A percentile compares a stretch with the other conserved stretches of the same genome.
These are phyloP conservation scores for Pseudomyrmex pallidus DNA, from an alignment of 1,140 invertebrate genomes.

Conservation along the genomic window DNA sequence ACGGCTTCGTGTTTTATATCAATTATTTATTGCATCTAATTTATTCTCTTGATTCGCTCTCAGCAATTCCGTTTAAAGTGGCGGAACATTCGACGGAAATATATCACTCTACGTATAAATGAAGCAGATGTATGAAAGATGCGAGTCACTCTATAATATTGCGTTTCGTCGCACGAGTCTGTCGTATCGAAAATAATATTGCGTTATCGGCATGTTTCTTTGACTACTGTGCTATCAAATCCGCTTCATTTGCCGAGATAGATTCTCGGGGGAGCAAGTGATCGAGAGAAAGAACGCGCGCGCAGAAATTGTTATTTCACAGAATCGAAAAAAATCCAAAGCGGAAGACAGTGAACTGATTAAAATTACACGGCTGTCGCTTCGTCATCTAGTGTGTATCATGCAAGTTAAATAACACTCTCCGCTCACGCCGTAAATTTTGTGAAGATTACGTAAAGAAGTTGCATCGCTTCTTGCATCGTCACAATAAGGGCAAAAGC, in stretches of 20 bases:
- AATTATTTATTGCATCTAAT: conserved; percentile 3
- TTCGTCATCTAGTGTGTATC: conserved; percentile 34
- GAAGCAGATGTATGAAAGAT: not conserved
- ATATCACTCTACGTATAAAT: not conserved
- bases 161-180: not conserved
- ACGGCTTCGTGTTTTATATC: not conserved
- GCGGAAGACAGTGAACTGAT: conserved; percentile 45
- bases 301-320: conserved; percentile 25
- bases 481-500: conserved; percentile 30
- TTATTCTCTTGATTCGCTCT: not conserved
- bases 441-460: conserved; percentile 6
- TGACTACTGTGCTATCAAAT: conserved; percentile 6
- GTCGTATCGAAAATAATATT: conserved; percentile 6
- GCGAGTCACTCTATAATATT: not conserved
- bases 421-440: not conserved
- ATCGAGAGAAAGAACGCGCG: not conserved
- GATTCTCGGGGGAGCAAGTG: not conserved
- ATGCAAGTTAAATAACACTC: conserved; percentile 15
- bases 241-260: conserved; percentile 12
- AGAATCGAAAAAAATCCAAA: conserved; percentile 48
- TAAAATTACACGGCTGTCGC: conserved; percentile 48
- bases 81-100: not conserved
- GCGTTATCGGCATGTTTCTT: conserved; percentile 18
- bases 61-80: not conserved
- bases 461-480: conserved; percentile 20